Evolutionary conservation across 2,888 invertebrate genomes (phyloP).

Genomic region (Drosophila sordidapex): DNA sequence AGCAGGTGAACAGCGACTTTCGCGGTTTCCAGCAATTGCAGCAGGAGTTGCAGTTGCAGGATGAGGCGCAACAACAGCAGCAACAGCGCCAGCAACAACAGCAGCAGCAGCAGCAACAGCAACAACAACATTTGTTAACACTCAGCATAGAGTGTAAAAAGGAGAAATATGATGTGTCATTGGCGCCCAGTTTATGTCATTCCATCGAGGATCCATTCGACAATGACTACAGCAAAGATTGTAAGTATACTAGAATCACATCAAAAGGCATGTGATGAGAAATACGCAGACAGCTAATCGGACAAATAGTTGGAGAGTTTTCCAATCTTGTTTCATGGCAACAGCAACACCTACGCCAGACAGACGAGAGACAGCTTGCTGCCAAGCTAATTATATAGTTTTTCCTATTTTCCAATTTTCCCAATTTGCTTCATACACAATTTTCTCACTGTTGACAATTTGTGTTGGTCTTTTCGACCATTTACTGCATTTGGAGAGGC

Average conservation of each 20-base stretch:
- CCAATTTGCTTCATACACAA: not conserved
- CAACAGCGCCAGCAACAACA: slow-evolving; percentile 55
- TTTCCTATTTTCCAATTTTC: slow-evolving; percentile 16
- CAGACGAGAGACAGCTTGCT: slow-evolving; percentile 35
- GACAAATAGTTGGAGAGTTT: slow-evolving; percentile 2
- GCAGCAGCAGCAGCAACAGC: slow-evolving; percentile 64
- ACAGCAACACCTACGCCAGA: slow-evolving; percentile 19
- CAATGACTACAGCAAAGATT: slow-evolving; percentile 84
- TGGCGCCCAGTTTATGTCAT: slow-evolving; percentile 80
- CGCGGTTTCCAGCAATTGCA: slow-evolving; percentile 63
- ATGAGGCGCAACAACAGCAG: slow-evolving; percentile 68
- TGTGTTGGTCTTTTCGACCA: slow-evolving; percentile 15
- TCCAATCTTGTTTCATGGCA: slow-evolving; percentile 12
- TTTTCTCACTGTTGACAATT: slow-evolving; percentile 37
- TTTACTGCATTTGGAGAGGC: slow-evolving; percentile 69
- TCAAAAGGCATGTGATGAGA: slow-evolving; percentile 12
- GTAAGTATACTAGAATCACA: slow-evolving; percentile 78
- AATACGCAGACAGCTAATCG: slow-evolving; percentile 24
- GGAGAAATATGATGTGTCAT: slow-evolving; percentile 76
- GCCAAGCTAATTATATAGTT: slow-evolving; percentile 45
- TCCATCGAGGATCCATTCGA: slow-evolving; percentile 84
- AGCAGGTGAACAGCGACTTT: slow-evolving; percentile 53
- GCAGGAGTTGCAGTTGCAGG: slow-evolving; percentile 68
- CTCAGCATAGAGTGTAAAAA: slow-evolving; percentile 83
- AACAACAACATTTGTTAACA: slow-evolving; percentile 73